phyloP scores from a whole-genome alignment of 2,888 invertebrate species.

The Synergus laeviventris region DNA sequence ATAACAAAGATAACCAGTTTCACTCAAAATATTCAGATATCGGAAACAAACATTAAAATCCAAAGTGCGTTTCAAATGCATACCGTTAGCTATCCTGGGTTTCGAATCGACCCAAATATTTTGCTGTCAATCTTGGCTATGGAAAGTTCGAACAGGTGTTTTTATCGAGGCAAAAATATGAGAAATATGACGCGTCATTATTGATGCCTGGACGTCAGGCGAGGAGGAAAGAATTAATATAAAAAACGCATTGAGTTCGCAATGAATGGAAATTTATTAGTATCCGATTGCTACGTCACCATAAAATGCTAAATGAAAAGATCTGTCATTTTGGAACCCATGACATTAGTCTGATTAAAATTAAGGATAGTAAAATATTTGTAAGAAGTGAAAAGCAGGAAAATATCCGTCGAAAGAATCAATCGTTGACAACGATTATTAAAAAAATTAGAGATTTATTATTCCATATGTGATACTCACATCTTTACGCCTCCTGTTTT shows the following conservation, averaged over 20 bases:
- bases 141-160: neutral
- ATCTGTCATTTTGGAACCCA: neutral
- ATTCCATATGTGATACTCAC: constrained; percentile 74
- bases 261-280: neutral
- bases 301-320: constrained; percentile 32
- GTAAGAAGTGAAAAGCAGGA: constrained; percentile 21
- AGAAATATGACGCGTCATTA: neutral
- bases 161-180: neutral
- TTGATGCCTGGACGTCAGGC: neutral
- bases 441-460: constrained; percentile 16
- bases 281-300: constrained; percentile 30
- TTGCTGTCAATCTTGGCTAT: neutral
- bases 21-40: neutral
- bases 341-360: neutral
- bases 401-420: neutral
- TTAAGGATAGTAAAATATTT: constrained; percentile 38
- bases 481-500: constrained; percentile 81
- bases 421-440: neutral
- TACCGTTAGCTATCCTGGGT: neutral
- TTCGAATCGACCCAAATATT: neutral
- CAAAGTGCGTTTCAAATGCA: too few relatives aligned
- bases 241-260: neutral
- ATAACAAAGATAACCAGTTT: neutral
- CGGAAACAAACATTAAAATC: neutral
- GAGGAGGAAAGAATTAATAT: neutral